Percentiles rank a stretch among this genome's conserved stretches.
These are phyloP conservation scores for Tapera naevia DNA, from an alignment of 2,797 vertebrate species.

Conservation along the genomic window DNA sequence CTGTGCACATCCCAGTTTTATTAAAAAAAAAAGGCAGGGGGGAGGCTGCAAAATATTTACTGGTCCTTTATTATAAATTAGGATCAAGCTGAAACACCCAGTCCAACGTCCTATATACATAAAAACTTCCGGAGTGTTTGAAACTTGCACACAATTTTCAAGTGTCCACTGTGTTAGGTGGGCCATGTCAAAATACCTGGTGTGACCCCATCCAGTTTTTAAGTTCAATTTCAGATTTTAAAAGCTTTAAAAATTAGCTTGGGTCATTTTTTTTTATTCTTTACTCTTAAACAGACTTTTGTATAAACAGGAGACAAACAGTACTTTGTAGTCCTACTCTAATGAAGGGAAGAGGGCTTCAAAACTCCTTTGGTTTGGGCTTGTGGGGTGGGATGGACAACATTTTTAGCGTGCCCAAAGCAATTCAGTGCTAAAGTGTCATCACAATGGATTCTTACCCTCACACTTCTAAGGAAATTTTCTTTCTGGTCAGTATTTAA, in stretches of 20 bases:
- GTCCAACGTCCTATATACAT: not conserved
- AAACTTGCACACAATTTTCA: not conserved
- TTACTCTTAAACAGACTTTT: not conserved
- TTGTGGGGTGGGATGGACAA: not conserved
- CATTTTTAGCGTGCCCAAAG: not conserved
- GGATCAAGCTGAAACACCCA: not conserved
- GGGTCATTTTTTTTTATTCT: not conserved
- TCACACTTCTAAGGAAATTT: not conserved
- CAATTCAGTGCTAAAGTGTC: not conserved
- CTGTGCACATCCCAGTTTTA: not conserved
- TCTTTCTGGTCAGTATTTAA: not conserved
- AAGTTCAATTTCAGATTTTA: not conserved
- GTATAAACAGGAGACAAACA: not conserved
- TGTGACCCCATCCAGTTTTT: not conserved
- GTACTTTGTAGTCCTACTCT: not conserved
- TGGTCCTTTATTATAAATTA: not conserved
- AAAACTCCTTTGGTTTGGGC: not conserved
- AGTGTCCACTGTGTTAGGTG: not conserved
- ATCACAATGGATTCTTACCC: not conserved
- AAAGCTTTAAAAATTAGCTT: not conserved
- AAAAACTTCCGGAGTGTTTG: not conserved
- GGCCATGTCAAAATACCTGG: not conserved
- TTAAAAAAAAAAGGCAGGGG: not conserved
- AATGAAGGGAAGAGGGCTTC: too few relatives aligned
- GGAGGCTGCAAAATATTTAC: too few relatives aligned